A percentile compares a stretch with the other conserved stretches of the same genome.
phyloP scores from a whole-genome alignment of 1,140 invertebrate genomes.

The Linepithema humile region DNA sequence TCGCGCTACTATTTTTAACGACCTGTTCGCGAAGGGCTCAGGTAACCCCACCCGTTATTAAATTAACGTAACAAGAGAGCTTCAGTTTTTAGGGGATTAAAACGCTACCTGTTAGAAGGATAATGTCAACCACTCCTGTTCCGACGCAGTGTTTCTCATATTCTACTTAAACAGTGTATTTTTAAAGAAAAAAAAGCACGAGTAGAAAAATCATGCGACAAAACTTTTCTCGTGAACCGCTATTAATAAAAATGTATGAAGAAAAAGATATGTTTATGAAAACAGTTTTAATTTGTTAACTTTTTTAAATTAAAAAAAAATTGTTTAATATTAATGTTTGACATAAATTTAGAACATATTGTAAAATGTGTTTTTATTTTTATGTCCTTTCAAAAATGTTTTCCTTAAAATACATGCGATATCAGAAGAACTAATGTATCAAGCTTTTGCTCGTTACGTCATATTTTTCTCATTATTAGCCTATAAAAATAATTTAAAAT shows the following conservation, averaged over 20 bases:
- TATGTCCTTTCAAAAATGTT: too few relatives aligned
- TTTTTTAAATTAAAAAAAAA: background rate
- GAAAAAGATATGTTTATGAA: background rate
- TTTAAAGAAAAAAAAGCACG: background rate
- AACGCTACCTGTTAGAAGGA: background rate
- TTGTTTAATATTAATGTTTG: too few relatives aligned
- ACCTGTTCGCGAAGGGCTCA: background rate
- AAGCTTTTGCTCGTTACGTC: too few relatives aligned
- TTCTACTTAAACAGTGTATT: background rate
- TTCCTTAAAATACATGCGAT: too few relatives aligned
- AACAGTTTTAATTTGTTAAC: background rate
- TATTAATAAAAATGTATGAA: background rate
- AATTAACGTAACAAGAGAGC: slow-evolving; percentile 36
- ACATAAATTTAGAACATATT: too few relatives aligned
- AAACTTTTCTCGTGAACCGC: background rate
- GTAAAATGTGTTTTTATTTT: too few relatives aligned
- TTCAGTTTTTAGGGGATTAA: background rate
- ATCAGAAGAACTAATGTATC: too few relatives aligned
- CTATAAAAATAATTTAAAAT: background rate
- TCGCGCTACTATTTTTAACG: slow-evolving; percentile 17
- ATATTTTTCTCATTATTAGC: too few relatives aligned
- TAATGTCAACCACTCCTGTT: background rate
- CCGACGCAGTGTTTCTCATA: background rate
- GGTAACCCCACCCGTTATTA: slow-evolving; percentile 12
- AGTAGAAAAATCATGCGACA: background rate